phyloP scores from a whole-genome alignment of 2,113 vertebrate species.

The Thinocorus orbignyianus region DNA sequence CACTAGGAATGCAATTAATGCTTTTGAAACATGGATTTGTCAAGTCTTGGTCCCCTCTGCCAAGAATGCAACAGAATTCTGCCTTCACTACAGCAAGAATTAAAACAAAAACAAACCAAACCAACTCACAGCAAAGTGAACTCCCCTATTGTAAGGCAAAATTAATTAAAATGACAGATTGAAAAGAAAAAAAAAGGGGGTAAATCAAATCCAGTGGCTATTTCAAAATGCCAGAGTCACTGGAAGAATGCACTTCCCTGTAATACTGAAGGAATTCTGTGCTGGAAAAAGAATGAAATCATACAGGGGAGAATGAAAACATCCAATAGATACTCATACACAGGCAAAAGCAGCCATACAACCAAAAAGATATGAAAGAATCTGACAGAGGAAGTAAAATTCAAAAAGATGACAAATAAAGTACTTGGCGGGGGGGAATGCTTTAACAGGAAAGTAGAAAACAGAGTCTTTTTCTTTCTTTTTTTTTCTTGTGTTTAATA shows the following conservation, averaged over 20 bases:
- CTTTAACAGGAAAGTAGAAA: neutral
- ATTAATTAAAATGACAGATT: neutral
- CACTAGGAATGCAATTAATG: neutral
- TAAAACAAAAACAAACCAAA: neutral
- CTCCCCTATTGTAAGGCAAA: neutral
- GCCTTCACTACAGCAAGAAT: neutral
- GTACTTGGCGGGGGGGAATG: neutral
- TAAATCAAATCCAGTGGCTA: neutral
- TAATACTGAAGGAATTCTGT: neutral
- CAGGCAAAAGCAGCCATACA: neutral
- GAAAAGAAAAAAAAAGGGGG: too few relatives aligned
- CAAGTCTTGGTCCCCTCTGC: neutral
- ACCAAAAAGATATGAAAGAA: neutral
- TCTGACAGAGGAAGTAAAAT: neutral
- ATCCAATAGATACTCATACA: neutral
- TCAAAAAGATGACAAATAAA: neutral
- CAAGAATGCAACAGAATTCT: neutral
- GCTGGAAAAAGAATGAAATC: neutral
- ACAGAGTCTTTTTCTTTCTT: neutral
- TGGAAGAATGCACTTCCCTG: neutral
- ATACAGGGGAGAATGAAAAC: neutral
- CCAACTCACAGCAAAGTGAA: neutral
- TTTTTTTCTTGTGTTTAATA: neutral
- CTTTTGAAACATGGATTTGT: neutral
- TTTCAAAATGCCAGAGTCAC: neutral